Conservation (phyloP, 2,888 invertebrate species). For the Leucophenga maculata region DNA sequence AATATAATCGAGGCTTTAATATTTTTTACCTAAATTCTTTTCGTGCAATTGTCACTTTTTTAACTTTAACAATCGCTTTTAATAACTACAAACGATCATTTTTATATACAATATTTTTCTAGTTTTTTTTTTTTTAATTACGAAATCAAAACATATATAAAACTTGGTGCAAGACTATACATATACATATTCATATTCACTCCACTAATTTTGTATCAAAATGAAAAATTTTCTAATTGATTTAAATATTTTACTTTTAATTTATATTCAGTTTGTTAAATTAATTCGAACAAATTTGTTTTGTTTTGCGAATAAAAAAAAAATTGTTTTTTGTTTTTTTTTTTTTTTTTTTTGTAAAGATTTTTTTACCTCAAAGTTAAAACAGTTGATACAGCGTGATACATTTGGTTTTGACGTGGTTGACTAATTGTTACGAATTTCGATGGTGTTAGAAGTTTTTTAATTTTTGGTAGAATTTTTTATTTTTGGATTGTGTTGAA, state of each 20-base stretch:
- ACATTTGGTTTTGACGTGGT: slow-evolving; percentile 86
- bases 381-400: slow-evolving; percentile 94
- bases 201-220: background rate
- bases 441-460: slow-evolving; percentile 28
- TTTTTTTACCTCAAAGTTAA: slow-evolving; percentile 89
- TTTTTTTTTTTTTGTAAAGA: slow-evolving; percentile 34
- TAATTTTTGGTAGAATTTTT: slow-evolving; percentile 38
- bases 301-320: slow-evolving; percentile 7
- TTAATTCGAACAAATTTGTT: background rate
- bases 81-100: background rate
- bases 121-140: background rate
- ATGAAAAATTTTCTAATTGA: background rate
- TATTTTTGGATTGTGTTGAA: slow-evolving; percentile 31
- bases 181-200: background rate
- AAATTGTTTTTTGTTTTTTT: slow-evolving; percentile 27
- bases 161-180: background rate
- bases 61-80: too few species aligned
- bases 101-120: too few species aligned
- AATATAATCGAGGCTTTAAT: too few species aligned
- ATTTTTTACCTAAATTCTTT: too few species aligned
- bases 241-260: slow-evolving; percentile 3
- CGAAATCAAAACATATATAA: background rate
- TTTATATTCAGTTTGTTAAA: background rate
- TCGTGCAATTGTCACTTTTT: too few species aligned
- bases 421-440: slow-evolving; percentile 58